Evolutionary conservation across 2,888 invertebrate genomes (phyloP), one percentile per base, ranked within the genome.

Genomic region (Drosophila setosimentum): DNA sequence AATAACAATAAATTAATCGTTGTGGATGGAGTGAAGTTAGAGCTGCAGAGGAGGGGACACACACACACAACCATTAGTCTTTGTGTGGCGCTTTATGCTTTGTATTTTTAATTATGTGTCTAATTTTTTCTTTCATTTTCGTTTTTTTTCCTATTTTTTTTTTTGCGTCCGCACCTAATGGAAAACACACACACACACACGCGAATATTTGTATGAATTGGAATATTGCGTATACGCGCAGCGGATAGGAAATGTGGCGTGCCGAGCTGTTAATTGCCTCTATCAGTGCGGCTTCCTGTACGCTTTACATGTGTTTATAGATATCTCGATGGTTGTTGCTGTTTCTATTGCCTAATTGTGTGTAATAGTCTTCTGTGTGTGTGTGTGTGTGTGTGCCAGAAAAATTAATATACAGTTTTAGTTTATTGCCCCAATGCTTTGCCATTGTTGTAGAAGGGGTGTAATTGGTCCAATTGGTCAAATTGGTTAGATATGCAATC

Each of bases 101-200:
- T 88, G 89, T 90, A 78, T 88, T 87, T 87, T 90, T 87, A 87
- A 87, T 87, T 90, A 90, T 90, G 87, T 90, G 83, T 79, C 89
- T 80, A 83, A 90, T 79, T 69, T 79, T 58, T 58, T 69, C 3
- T 71, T 72, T 51, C 48, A 40, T 5, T 33, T n/a, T 24, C 58
- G 53, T 21, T 16, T 21, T 67, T 53, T 21, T n/a, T 21, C 3
- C n/a, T n/a, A n/a, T n/a, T n/a, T n/a, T 16, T n/a, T 68, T 53
- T 30, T 18, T 24, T 45, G 16, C 45, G 53, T 64, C 57, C 50
- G 61, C 66, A 60, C 65, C 40, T 42, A 53, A 48, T 55, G 76
- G 42, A 5, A 16, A 29, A 49, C 57, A 42, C 51, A 37, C 59
- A 42, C 50, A 37, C 53, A 49, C 54, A 42, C 57, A 42, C 33